Evolutionary conservation across 2,113 vertebrate species (phyloP).

Genomic region (Heptranchias perlo): DNA sequence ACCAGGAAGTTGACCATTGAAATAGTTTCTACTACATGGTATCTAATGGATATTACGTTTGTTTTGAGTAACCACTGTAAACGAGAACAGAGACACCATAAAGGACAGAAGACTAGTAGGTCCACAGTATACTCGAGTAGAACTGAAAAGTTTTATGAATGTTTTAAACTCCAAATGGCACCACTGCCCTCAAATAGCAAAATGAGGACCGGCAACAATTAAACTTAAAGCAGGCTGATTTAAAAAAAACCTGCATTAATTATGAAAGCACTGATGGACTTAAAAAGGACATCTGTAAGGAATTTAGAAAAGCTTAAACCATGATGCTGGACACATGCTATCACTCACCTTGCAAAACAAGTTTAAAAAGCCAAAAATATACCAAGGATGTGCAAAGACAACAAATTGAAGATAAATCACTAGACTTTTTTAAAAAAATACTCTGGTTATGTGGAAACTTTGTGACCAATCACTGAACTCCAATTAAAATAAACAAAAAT

Average conservation of each 20-base stretch:
- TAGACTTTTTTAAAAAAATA: not conserved
- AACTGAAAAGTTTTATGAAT: not conserved
- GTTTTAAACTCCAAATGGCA: not conserved
- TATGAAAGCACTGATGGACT: not conserved
- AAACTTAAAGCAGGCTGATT: not conserved
- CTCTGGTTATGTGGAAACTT: no score
- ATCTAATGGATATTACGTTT: not conserved
- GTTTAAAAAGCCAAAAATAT: not conserved
- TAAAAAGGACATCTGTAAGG: not conserved
- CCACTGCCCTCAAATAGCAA: not conserved
- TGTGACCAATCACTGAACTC: not conserved
- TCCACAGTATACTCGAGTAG: not conserved
- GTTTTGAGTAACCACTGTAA: not conserved
- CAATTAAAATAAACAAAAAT: constrained; percentile 4
- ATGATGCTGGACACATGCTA: not conserved
- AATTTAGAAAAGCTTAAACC: not conserved
- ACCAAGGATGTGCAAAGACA: not conserved
- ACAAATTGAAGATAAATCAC: not conserved
- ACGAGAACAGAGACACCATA: not conserved
- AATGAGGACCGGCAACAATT: not conserved
- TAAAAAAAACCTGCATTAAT: not conserved
- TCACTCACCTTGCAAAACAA: not conserved
- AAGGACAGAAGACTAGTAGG: no score
- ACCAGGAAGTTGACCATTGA: not conserved
- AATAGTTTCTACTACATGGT: not conserved